A percentile compares a stretch with the other conserved stretches of the same genome.
Conservation (phyloP, 2,113 vertebrate genomes). For the Shinisaurus crocodilurus region DNA sequence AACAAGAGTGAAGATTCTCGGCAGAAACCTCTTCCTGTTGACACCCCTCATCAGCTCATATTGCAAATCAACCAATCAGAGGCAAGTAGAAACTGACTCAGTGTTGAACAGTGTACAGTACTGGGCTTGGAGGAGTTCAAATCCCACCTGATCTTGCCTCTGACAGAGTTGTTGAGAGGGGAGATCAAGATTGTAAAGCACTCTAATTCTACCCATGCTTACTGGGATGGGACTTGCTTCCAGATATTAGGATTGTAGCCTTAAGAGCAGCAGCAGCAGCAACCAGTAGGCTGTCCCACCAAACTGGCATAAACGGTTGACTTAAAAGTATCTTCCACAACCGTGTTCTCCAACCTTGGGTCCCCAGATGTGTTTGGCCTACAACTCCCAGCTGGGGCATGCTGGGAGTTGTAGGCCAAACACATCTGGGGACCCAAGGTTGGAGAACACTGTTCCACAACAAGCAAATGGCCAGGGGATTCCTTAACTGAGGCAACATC, state of each 20-base stretch:
- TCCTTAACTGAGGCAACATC: background rate
- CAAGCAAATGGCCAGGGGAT: background rate
- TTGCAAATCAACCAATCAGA: background rate
- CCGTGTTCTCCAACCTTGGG: too few species aligned
- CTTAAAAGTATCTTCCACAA: too few species aligned
- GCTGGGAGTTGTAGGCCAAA: too few species aligned
- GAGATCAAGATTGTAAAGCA: background rate
- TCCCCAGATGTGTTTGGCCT: too few species aligned
- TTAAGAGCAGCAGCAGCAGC: background rate
- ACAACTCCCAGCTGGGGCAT: too few species aligned
- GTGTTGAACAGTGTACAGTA: background rate
- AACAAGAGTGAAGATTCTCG: background rate
- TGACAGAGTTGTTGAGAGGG: background rate
- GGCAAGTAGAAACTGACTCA: background rate
- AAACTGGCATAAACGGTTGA: background rate
- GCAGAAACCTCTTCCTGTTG: background rate
- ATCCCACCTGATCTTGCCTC: background rate
- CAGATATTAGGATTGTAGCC: background rate
- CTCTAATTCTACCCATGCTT: background rate
- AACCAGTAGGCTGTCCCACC: background rate
- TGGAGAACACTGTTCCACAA: too few species aligned
- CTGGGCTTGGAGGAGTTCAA: background rate
- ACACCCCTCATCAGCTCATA: background rate
- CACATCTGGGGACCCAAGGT: too few species aligned
- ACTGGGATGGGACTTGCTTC: background rate